Percentiles rank a stretch among this genome's conserved stretches.
These are phyloP conservation scores for Eupsilia transversa DNA, from an alignment of 2,888 invertebrate species.

Conservation along the genomic window DNA sequence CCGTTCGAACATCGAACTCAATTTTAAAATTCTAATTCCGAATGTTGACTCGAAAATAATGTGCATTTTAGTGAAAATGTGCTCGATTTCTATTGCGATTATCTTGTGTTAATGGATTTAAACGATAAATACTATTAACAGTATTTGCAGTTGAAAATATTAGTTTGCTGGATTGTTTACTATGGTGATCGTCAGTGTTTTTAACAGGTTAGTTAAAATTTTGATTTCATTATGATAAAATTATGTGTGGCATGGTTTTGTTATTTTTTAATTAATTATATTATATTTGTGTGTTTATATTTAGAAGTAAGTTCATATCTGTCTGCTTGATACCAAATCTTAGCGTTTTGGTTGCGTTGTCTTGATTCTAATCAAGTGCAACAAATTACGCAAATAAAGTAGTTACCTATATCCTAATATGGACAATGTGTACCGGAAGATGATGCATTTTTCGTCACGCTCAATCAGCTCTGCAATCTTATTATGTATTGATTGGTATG, in stretches of 20 bases:
- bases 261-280: not conserved
- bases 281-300: conserved; percentile 7
- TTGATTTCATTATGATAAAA: not conserved
- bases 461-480: conserved; percentile 70
- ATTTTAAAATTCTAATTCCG: conserved; percentile 67
- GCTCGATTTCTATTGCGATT: conserved; percentile 76
- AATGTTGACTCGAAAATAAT: conserved; percentile 77
- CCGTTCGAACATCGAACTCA: conserved; percentile 73
- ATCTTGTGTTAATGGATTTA: conserved; percentile 78
- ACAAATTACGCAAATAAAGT: conserved; percentile 20
- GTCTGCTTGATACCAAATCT: conserved; percentile 3
- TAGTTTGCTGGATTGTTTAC: conserved; percentile 85
- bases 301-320: not conserved
- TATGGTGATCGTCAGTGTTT: conserved; percentile 90
- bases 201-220: conserved; percentile 85
- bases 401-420: conserved; percentile 46
- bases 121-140: conserved; percentile 63
- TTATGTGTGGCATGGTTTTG: conserved; percentile 44
- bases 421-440: conserved; percentile 56
- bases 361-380: conserved; percentile 31
- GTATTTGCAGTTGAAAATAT: conserved; percentile 69
- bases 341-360: conserved; percentile 15
- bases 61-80: conserved; percentile 86
- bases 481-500: conserved; percentile 66
- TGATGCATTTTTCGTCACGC: conserved; percentile 67